These are phyloP conservation scores for Scolopax bukidnonensis DNA, from an alignment of 2,797 vertebrate genomes.

Conservation along the genomic window DNA sequence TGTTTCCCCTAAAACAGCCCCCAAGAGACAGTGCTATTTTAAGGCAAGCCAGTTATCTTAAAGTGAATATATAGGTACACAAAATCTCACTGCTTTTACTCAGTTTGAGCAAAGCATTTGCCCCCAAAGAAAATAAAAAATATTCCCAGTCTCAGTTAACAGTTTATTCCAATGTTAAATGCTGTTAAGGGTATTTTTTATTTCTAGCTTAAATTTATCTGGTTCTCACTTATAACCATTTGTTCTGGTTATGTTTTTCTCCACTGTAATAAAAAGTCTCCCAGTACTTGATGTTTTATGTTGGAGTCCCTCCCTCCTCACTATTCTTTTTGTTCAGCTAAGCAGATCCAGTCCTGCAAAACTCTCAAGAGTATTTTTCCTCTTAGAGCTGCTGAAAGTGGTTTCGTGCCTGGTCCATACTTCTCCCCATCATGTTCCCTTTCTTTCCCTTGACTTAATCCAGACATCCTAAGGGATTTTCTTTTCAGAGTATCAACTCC, in stretches of 20 bases:
- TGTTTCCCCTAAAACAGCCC: background rate
- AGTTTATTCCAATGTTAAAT: background rate
- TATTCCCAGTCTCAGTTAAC: background rate
- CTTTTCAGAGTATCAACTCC: background rate
- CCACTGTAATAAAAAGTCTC: background rate
- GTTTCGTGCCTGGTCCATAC: background rate
- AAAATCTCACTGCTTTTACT: background rate
- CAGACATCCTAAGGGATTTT: background rate
- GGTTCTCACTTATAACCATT: background rate
- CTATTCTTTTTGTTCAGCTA: constrained; percentile 14
- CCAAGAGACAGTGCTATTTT: background rate
- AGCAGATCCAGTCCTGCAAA: background rate
- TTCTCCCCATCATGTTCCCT: background rate
- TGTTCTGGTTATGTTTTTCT: background rate
- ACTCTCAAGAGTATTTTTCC: background rate
- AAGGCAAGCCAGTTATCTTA: background rate
- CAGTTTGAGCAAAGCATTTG: background rate
- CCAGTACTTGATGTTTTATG: background rate
- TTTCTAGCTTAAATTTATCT: background rate
- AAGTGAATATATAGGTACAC: background rate
- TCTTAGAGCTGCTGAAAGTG: background rate
- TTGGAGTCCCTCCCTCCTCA: background rate
- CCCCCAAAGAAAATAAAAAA: background rate
- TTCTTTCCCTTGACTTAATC: background rate
- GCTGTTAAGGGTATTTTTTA: background rate